Evolutionary conservation across 1,140 invertebrate species (phyloP).

Genomic region (Drosophila arizonae): DNA sequence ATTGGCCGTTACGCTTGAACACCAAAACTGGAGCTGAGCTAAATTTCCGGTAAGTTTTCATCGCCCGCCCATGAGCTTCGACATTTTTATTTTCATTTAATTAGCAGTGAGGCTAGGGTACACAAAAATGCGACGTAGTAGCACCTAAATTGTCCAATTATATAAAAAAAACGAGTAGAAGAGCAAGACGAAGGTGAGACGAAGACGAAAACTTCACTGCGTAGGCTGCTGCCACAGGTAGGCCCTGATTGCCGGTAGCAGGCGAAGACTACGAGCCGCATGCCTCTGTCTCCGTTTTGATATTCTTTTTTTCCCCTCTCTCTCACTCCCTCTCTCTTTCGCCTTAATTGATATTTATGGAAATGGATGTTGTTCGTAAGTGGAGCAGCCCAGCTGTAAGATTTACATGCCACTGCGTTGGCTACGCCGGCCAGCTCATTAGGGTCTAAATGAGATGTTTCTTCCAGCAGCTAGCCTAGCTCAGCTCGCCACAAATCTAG

Average conservation of each 20-base stretch:
- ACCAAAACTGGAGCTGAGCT: constrained; percentile 38
- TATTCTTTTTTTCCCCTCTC: constrained; percentile 37
- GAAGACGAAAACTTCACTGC: constrained; percentile 12
- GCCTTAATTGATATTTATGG: constrained; percentile 77
- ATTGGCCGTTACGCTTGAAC: constrained; percentile 36
- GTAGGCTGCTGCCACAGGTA: constrained; percentile 46
- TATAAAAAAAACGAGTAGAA: constrained; percentile 44
- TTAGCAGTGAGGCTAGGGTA: constrained; percentile 14
- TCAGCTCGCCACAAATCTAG: not conserved
- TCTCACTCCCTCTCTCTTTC: not conserved
- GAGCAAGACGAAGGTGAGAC: not conserved
- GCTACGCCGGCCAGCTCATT: constrained; percentile 28
- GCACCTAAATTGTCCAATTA: constrained; percentile 74
- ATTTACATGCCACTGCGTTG: constrained; percentile 60
- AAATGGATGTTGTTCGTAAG: constrained; percentile 63
- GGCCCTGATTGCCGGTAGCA: constrained; percentile 20
- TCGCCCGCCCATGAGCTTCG: constrained; percentile 13
- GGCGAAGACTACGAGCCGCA: constrained; percentile 38
- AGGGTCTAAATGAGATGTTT: constrained; percentile 19
- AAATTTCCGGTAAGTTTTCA: constrained; percentile 33
- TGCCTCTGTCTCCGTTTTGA: constrained; percentile 58
- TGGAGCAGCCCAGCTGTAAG: constrained; percentile 65
- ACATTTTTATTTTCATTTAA: constrained; percentile 54
- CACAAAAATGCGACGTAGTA: constrained; percentile 28
- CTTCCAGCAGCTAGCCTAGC: constrained; percentile 12